phyloP scores from a whole-genome alignment of 2,113 vertebrate genomes.

The Malurus alboscapulatus region DNA sequence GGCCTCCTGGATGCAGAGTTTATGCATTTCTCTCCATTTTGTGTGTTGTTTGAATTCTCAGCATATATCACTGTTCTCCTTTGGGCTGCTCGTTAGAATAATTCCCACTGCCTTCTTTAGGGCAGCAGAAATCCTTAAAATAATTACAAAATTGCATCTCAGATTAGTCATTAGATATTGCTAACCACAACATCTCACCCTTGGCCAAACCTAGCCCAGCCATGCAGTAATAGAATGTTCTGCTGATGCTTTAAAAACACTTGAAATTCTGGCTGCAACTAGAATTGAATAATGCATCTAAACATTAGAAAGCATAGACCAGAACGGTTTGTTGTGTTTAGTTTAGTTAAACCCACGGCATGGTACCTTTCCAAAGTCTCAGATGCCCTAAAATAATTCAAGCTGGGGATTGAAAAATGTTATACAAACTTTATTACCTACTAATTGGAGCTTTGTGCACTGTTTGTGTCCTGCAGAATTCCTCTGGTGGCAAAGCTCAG shows the following conservation, averaged over 20 bases:
- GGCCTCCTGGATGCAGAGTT: background rate
- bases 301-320: background rate
- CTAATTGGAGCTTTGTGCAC: background rate
- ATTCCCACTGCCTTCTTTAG: background rate
- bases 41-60: background rate
- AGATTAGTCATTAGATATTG: background rate
- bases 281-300: background rate
- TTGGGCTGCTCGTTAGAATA: background rate
- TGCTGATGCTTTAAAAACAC: background rate
- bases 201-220: background rate
- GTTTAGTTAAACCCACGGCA: background rate
- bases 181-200: background rate
- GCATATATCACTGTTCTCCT: rapidly evolving
- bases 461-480: background rate
- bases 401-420: background rate
- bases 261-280: background rate
- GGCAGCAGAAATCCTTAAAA: background rate
- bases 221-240: background rate
- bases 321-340: background rate
- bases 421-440: background rate
- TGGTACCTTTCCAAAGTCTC: background rate
- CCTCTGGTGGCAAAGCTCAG: background rate
- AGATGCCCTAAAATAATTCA: background rate
- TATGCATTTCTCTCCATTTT: background rate
- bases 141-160: background rate